phyloP scores from a whole-genome alignment of 2,888 invertebrate genomes.

The Galeruca laticollis region DNA sequence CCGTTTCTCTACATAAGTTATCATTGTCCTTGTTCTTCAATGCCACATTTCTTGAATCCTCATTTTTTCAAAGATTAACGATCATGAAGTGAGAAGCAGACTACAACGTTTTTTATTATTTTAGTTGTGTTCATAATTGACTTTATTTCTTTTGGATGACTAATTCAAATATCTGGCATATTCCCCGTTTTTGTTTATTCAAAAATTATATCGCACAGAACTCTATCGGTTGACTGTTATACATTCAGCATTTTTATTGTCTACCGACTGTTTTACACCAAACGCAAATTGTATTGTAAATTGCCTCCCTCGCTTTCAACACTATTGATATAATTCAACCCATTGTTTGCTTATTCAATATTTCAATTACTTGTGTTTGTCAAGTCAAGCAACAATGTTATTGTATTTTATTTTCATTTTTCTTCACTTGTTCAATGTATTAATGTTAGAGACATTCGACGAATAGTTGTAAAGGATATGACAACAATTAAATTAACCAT shows the following conservation, averaged over 20 bases:
- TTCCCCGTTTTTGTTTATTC: neutral
- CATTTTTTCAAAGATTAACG: no score
- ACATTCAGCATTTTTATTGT: conserved; percentile 22
- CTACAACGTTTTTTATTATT: no score
- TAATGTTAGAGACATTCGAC: neutral
- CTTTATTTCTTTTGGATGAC: neutral
- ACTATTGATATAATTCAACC: conserved; percentile 47
- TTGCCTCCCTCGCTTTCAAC: conserved; percentile 42
- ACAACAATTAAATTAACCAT: no score
- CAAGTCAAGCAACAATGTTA: neutral
- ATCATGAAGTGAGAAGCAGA: no score
- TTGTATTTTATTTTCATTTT: neutral
- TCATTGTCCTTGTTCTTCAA: no score
- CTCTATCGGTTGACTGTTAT: conserved; percentile 12
- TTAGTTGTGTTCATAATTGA: no score
- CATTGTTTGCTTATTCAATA: conserved; percentile 45
- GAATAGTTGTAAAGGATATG: no score
- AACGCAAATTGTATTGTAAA: conserved; percentile 52
- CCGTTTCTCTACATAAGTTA: no score
- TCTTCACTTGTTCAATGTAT: neutral
- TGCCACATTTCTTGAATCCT: no score
- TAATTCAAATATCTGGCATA: neutral
- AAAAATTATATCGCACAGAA: conserved; percentile 4
- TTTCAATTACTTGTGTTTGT: conserved; percentile 45
- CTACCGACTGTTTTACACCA: conserved; percentile 58